Percentiles rank a stretch among this genome's conserved stretches.
Conservation (phyloP, 2,113 vertebrate genomes). For the Cryptoleucopteryx plumbea region DNA sequence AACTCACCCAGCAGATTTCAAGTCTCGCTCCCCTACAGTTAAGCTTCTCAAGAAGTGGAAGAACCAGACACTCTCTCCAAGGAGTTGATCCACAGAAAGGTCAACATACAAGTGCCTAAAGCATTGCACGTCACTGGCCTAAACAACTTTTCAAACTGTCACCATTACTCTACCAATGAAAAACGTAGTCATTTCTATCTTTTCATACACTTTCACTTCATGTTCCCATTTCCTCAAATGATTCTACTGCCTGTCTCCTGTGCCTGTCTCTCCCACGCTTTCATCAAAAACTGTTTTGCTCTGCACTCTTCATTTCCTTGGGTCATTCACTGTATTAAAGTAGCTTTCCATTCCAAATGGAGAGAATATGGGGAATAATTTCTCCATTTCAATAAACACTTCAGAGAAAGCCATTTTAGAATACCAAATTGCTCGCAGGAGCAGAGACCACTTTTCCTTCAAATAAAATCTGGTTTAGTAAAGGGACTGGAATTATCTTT, state of each 20-base stretch:
- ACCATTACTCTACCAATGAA: background rate
- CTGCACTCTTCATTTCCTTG: background rate
- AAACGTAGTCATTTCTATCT: background rate
- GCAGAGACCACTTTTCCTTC: background rate
- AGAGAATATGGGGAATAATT: slow-evolving; percentile 12
- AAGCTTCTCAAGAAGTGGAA: background rate
- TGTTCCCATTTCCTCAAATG: background rate
- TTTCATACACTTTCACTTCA: background rate
- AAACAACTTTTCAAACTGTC: background rate
- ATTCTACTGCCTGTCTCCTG: background rate
- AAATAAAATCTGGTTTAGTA: slow-evolving; percentile 11
- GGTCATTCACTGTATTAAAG: background rate
- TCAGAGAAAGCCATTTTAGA: slow-evolving; percentile 24
- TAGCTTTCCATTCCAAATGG: slow-evolving; percentile 25
- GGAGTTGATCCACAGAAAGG: background rate
- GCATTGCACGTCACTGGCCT: background rate
- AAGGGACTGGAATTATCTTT: background rate
- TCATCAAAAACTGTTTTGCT: background rate
- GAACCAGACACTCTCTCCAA: background rate
- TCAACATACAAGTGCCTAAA: background rate
- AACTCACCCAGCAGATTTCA: background rate
- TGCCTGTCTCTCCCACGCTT: background rate
- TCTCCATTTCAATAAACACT: slow-evolving; percentile 32
- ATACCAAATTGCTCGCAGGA: slow-evolving; percentile 24
- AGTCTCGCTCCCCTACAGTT: background rate